phyloP scores from a whole-genome alignment of 2,888 invertebrate species.

The Callyntrura sp. region DNA sequence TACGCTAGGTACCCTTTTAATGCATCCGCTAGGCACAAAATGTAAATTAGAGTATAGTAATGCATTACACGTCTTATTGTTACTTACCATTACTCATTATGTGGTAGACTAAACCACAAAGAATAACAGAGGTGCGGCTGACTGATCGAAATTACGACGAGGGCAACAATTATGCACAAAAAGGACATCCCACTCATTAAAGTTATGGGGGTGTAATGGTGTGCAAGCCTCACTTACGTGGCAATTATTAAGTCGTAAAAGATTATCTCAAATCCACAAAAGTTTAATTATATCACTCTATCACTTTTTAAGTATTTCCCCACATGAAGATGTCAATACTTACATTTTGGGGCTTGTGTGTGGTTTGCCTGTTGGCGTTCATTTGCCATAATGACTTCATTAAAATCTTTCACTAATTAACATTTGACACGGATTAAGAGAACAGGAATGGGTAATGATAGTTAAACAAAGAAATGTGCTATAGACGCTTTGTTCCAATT shows the following conservation, averaged over 20 bases:
- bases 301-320: neutral
- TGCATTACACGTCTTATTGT: too few species aligned
- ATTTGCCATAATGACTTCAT: conserved; percentile 23
- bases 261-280: conserved; percentile 36
- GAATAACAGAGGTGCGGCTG: neutral
- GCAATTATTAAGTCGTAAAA: conserved; percentile 40
- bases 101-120: neutral
- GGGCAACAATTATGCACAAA: conserved; percentile 53
- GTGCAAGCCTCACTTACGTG: conserved; percentile 22
- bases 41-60: too few species aligned
- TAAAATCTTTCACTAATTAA: neutral
- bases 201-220: conserved; percentile 37
- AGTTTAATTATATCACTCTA: conserved; percentile 33
- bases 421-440: neutral
- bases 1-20: too few species aligned
- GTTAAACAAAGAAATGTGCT: neutral
- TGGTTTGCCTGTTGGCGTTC: conserved; percentile 11
- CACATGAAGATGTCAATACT: conserved; percentile 5
- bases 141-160: conserved; percentile 53
- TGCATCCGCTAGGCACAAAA: too few species aligned
- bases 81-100: too few species aligned
- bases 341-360: neutral
- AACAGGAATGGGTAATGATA: neutral
- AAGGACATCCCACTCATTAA: conserved; percentile 62
- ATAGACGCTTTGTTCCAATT: too few species aligned